Base-by-base conservation (phyloP, 2,797 vertebrate species). In the Siniperca undulata region DNA sequence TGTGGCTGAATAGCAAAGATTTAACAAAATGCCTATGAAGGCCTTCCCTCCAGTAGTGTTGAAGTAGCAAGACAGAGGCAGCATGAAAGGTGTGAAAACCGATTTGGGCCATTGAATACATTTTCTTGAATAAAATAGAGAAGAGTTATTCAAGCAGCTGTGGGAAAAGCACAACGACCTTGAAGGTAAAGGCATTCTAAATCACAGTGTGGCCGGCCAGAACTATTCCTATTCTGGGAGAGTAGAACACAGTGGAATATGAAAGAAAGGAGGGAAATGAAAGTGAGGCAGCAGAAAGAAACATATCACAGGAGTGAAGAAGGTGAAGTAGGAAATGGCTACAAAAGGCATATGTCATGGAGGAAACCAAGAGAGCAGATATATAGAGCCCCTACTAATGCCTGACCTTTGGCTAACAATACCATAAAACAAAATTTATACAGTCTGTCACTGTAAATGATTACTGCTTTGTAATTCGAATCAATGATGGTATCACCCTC, bases 11-110 rank as follows among this genome's bases (percentile, higher is more conserved):
- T 60, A 84, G 71, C 56, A 83, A 85, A 75, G 34, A 84, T 83
- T 88, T 74, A 77, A 90, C 74, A 89, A 91, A 88, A 91, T 27
- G 69, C 65, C 53, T 46, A 74, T 69, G 58, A 86, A 77, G 65
- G 67, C 27, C 4, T 0, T 83, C 58, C 34, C 61, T 67, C 53
- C 12, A 79, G 61, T 61, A n/a, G 56, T 16, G 8, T 12, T 27
- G 13, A 66, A 53, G 66, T 22, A 80, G 74, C 27, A 68, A 78
- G 58, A 81, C 9, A 66, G 27, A 82, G 17, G 59, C 67, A 50
- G 42, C 14, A 24, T 52, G 42, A 60, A 90, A 86, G 62, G 71
- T 74, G 55, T 56, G 34, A 58, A 84, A 80, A 38, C 6, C 3
- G 12, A 79, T 85, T 69, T 5, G 16, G 56, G 56, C 30, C 36